These are phyloP conservation scores for Lepidonotus clava DNA, from an alignment of 2,888 invertebrate species.

Conservation along the genomic window DNA sequence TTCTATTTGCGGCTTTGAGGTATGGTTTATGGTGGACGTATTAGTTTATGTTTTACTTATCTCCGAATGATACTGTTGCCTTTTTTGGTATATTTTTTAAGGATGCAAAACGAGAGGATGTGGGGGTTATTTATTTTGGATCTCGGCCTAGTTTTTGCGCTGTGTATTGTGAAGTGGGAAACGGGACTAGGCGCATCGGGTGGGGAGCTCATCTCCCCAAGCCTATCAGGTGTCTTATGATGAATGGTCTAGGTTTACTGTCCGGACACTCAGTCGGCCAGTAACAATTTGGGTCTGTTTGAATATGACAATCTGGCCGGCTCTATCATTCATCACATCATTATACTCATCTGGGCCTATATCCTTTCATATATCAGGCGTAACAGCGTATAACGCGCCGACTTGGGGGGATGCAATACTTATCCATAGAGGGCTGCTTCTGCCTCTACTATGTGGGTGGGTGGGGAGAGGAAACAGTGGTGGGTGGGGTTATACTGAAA, in stretches of 20 bases:
- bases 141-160: background rate
- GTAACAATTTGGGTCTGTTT: conserved; percentile 49
- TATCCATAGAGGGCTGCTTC: background rate
- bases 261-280: background rate
- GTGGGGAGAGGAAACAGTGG: background rate
- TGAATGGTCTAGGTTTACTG: conserved; percentile 29
- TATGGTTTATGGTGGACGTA: too few relatives aligned
- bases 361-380: conserved; percentile 39
- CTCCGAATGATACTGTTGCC: too few relatives aligned
- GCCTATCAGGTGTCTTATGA: conserved; percentile 30
- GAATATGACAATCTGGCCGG: conserved; percentile 27
- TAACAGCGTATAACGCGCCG: conserved; percentile 11
- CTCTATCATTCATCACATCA: conserved; percentile 42
- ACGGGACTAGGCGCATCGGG: background rate
- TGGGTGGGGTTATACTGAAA: background rate
- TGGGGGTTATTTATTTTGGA: background rate
- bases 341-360: conserved; percentile 8
- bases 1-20: too few relatives aligned
- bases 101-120: too few relatives aligned
- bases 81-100: too few relatives aligned
- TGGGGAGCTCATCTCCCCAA: background rate
- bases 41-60: too few relatives aligned
- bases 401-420: background rate
- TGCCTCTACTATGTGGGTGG: background rate
- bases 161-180: conserved; percentile 5